These are phyloP conservation scores for Dendrolimus houi DNA, from an alignment of 2,888 invertebrate genomes.

Conservation along the genomic window DNA sequence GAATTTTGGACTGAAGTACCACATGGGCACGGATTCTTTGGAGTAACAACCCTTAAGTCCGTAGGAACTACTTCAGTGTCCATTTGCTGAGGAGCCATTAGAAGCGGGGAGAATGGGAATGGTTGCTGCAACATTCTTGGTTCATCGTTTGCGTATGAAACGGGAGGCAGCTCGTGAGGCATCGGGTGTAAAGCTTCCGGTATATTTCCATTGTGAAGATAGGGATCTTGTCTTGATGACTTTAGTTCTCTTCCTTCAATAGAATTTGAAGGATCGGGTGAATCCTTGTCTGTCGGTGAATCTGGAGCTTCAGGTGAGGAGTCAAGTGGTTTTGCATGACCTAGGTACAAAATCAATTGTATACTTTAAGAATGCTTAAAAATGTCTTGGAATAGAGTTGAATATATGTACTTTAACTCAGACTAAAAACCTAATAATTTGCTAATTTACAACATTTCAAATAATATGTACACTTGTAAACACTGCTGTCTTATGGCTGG, in stretches of 20 bases:
- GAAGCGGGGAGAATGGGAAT: slow-evolving; percentile 49
- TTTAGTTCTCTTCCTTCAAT: slow-evolving; percentile 49
- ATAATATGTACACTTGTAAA: too few species aligned
- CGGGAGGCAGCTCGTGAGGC: slow-evolving; percentile 19
- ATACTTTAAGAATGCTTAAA: too few species aligned
- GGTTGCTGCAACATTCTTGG: slow-evolving; percentile 49
- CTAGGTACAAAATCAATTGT: slow-evolving; percentile 24
- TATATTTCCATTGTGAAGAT: slow-evolving; percentile 42
- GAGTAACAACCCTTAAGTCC: slow-evolving; percentile 52
- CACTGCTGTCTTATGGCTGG: too few species aligned
- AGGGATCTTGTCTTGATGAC: slow-evolving; percentile 52
- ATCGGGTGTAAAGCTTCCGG: slow-evolving; percentile 40
- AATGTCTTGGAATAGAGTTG: too few species aligned
- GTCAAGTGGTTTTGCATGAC: slow-evolving; percentile 60
- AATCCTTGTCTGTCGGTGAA: slow-evolving; percentile 58
- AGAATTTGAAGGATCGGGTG: slow-evolving; percentile 45
- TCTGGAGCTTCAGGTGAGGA: slow-evolving; percentile 62
- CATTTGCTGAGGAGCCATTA: slow-evolving; percentile 44
- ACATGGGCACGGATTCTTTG: slow-evolving; percentile 52
- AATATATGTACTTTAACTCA: too few species aligned
- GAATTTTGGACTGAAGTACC: slow-evolving; percentile 19
- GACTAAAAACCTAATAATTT: too few species aligned
- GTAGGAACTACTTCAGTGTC: slow-evolving; percentile 54
- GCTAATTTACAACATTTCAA: too few species aligned
- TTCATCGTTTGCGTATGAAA: slow-evolving; percentile 31